Conservation (phyloP, 2,113 vertebrate species). For the Phalacrocorax pelagicus region DNA sequence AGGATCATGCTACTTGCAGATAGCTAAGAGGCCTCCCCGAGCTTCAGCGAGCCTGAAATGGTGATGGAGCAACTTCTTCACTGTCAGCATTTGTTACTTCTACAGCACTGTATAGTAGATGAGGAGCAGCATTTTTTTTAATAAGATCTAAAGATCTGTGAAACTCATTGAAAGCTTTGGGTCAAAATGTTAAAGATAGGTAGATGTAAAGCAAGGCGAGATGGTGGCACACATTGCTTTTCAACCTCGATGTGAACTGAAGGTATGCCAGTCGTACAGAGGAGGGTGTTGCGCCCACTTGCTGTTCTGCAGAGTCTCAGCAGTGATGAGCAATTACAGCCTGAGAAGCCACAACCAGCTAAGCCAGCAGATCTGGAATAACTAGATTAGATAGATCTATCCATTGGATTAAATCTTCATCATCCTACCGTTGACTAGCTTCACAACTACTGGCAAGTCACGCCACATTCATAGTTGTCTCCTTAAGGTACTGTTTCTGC, state of each 20-base stretch:
- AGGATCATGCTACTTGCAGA: background rate
- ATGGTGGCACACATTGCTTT: background rate
- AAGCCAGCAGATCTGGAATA: background rate
- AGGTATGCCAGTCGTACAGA: background rate
- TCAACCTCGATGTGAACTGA: background rate
- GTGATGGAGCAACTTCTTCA: background rate
- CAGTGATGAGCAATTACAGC: background rate
- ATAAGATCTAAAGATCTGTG: background rate
- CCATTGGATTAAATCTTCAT: background rate
- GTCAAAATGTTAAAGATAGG: background rate
- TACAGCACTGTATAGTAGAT: background rate
- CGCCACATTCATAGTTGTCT: background rate
- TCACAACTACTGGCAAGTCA: background rate
- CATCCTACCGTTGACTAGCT: fast-evolving
- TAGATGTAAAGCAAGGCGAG: background rate
- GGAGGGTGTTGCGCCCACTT: background rate
- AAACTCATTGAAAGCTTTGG: background rate
- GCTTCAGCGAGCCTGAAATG: background rate
- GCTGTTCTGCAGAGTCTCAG: background rate
- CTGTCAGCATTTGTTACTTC: background rate
- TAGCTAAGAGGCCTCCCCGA: background rate
- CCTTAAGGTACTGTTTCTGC: background rate
- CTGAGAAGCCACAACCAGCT: background rate
- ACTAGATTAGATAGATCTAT: background rate
- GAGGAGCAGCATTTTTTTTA: background rate